Percentiles rank a stretch among this genome's conserved stretches.
These are phyloP conservation scores for Thymelicus lineola DNA, from an alignment of 2,888 invertebrate species.

Conservation along the genomic window DNA sequence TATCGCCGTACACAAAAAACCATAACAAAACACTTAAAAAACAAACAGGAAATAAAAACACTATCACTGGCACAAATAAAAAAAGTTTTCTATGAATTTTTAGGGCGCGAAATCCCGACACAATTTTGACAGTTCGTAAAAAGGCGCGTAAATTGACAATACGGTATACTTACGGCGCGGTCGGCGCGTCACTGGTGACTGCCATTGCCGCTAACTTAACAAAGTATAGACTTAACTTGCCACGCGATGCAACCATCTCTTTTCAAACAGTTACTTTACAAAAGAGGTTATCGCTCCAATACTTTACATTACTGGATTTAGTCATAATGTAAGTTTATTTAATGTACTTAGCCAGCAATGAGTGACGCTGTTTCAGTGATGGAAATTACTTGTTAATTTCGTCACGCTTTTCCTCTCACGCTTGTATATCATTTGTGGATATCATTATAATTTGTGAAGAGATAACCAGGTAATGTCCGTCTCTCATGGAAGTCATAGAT, in stretches of 20 bases:
- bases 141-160: slow-evolving; percentile 59
- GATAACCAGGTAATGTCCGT: neutral
- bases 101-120: slow-evolving; percentile 51
- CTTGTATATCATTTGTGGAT: neutral
- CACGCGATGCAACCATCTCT: slow-evolving; percentile 9
- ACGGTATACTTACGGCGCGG: slow-evolving; percentile 57
- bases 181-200: slow-evolving; percentile 63
- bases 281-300: slow-evolving; percentile 24
- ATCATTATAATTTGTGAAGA: neutral
- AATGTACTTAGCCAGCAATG: slow-evolving; percentile 8
- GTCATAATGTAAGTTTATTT: neutral
- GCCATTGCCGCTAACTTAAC: neutral
- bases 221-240: neutral
- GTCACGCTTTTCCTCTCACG: neutral
- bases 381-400: neutral
- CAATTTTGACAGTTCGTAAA: slow-evolving; percentile 50
- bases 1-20: slow-evolving; percentile 45
- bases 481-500: too few relatives aligned
- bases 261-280: slow-evolving; percentile 29
- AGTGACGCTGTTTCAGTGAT: neutral
- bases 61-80: slow-evolving; percentile 21
- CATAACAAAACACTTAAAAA: slow-evolving; percentile 40
- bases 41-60: neutral
- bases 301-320: slow-evolving; percentile 24
- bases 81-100: slow-evolving; percentile 8